A percentile compares a stretch with the other conserved stretches of the same genome.
These are phyloP conservation scores for Proctacanthus coquilletti DNA, from an alignment of 1,140 invertebrate species.

Conservation along the genomic window DNA sequence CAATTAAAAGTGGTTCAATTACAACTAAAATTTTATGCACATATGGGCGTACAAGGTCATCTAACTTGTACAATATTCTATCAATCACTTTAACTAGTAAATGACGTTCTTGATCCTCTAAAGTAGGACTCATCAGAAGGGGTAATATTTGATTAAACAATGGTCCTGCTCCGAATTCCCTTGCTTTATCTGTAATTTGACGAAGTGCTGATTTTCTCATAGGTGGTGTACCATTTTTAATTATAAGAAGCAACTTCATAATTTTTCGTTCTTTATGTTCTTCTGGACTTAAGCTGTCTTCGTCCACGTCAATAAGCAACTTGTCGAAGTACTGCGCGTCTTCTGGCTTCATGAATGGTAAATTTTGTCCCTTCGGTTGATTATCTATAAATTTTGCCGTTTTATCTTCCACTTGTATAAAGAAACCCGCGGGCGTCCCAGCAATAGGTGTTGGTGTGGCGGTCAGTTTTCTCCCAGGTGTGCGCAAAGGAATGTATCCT, in stretches of 20 bases:
- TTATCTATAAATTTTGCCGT: conserved; percentile 83
- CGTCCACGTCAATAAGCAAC: conserved; percentile 92
- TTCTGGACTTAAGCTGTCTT: conserved; percentile 86
- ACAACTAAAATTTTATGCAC: conserved; percentile 99
- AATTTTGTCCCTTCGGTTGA: conserved; percentile 83
- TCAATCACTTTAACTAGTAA: conserved; percentile 99
- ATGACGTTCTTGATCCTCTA: conserved; percentile 99
- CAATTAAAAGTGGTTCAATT: conserved; percentile 96
- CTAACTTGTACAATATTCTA: conserved; percentile 94
- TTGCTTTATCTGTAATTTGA: conserved; percentile 97
- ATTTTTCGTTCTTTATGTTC: conserved; percentile 98
- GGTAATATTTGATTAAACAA: conserved; percentile 98
- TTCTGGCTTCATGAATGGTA: conserved; percentile 98
- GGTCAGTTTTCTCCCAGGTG: conserved; percentile 89
- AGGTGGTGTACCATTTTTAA: conserved; percentile 98
- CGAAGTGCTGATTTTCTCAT: conserved; percentile 96
- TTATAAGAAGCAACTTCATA: conserved; percentile 96
- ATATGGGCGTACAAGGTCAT: conserved; percentile 96
- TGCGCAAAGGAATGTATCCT: conserved; percentile 92
- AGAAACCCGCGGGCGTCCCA: conserved; percentile 86
- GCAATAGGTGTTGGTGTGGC: conserved; percentile 96
- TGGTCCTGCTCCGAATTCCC: conserved; percentile 96
- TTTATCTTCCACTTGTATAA: conserved; percentile 78
- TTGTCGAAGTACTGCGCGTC: conserved; percentile 99
- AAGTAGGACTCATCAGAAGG: conserved; percentile 94